phyloP scores from a whole-genome alignment of 2,888 invertebrate genomes.

The Diarsia dahlii region DNA sequence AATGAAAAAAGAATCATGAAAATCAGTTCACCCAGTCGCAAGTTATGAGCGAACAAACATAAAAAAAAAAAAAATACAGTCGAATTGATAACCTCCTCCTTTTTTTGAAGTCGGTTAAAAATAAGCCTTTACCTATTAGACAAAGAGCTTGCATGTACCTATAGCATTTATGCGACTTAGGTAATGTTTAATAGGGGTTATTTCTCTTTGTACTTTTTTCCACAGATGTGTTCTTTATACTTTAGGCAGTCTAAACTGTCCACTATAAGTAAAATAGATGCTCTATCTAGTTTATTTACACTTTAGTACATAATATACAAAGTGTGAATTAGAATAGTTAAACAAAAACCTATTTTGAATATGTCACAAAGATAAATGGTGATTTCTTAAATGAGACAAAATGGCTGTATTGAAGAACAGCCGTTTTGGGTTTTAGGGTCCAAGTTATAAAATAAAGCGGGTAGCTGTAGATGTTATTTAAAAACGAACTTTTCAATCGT shows the following conservation, averaged over 20 bases:
- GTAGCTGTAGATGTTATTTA: background rate
- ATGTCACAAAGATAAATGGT: slow-evolving; percentile 65
- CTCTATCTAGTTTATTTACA: slow-evolving; percentile 32
- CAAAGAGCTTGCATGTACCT: background rate
- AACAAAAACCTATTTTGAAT: slow-evolving; percentile 67
- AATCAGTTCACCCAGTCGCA: no score
- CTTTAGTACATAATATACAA: slow-evolving; percentile 41
- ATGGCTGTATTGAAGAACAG: slow-evolving; percentile 59
- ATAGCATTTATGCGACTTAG: background rate
- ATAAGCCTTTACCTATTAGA: background rate
- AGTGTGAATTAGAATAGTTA: slow-evolving; percentile 61
- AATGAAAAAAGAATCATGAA: no score
- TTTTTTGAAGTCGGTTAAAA: no score
- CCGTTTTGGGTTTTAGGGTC: slow-evolving; percentile 31
- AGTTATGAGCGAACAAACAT: no score
- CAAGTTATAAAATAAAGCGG: slow-evolving; percentile 34
- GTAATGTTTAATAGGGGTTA: background rate
- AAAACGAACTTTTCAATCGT: background rate
- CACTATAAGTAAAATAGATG: background rate
- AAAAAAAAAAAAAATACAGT: no score
- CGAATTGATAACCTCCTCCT: no score
- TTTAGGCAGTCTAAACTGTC: background rate
- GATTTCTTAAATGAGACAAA: slow-evolving; percentile 66
- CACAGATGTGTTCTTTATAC: background rate
- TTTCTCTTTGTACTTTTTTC: background rate